A percentile compares a stretch with the other conserved stretches of the same genome.
These are phyloP conservation scores for Semibalanus balanoides DNA, from an alignment of 1,140 invertebrate species.

Conservation along the genomic window DNA sequence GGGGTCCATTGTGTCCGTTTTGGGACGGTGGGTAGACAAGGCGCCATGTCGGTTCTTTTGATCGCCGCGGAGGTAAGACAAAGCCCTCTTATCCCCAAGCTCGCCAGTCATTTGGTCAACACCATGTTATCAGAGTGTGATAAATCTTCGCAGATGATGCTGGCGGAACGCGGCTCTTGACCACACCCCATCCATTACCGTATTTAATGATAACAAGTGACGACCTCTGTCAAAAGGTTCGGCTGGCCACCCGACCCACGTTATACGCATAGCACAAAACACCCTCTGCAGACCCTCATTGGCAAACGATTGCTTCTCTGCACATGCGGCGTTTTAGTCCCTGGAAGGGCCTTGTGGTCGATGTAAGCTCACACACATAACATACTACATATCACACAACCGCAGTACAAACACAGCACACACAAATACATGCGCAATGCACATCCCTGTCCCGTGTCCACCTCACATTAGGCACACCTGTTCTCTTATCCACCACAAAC, in stretches of 20 bases:
- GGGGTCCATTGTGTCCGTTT: background rate
- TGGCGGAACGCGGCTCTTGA: background rate
- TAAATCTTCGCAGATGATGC: background rate
- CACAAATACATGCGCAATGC: no score
- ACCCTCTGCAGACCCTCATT: background rate
- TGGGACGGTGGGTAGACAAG: background rate
- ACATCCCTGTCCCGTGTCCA: no score
- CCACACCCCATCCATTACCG: background rate
- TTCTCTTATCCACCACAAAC: no score
- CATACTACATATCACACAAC: no score
- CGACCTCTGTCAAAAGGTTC: background rate
- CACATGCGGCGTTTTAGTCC: background rate
- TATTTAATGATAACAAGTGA: background rate
- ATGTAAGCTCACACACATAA: no score
- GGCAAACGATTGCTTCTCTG: background rate
- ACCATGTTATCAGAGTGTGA: background rate
- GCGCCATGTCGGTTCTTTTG: background rate
- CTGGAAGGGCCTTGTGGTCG: background rate
- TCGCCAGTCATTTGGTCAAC: background rate
- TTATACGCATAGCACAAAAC: background rate
- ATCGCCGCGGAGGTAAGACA: background rate
- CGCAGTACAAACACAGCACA: no score
- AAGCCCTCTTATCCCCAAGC: background rate
- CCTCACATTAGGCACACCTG: no score
- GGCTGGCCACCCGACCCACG: background rate